A percentile compares a stretch with the other conserved stretches of the same genome.
phyloP scores from a whole-genome alignment of 2,113 vertebrate genomes.

The Macroglossus sobrinus region DNA sequence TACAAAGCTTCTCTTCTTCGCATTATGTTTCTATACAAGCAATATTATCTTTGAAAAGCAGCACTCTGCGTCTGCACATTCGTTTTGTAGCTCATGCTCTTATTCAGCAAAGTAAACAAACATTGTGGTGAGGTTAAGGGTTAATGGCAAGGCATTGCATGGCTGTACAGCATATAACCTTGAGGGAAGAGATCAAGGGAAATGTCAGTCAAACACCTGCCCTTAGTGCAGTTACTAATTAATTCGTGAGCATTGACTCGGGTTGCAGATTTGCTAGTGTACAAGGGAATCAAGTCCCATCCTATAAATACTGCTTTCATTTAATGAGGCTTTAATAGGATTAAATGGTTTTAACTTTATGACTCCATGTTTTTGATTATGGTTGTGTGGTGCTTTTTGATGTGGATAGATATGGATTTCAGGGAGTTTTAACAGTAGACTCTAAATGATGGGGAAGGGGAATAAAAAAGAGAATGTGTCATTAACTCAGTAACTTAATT shows the following conservation, averaged over 20 bases:
- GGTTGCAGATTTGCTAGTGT: slow-evolving; percentile 69
- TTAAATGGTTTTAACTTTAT: slow-evolving; percentile 75
- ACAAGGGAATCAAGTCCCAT: slow-evolving; percentile 63
- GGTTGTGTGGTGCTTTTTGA: slow-evolving; percentile 46
- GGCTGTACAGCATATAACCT: slow-evolving; percentile 58
- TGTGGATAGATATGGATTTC: slow-evolving; percentile 63
- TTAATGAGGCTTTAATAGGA: slow-evolving; percentile 78
- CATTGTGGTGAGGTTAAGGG: slow-evolving; percentile 57
- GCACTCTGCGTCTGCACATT: not conserved
- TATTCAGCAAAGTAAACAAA: slow-evolving; percentile 65
- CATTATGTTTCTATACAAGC: not conserved
- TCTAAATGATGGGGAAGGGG: not conserved
- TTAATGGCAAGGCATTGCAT: slow-evolving; percentile 70
- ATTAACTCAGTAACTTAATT: slow-evolving; percentile 34
- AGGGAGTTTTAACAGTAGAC: slow-evolving; percentile 7
- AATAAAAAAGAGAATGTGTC: not conserved
- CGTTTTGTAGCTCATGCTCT: slow-evolving; percentile 31
- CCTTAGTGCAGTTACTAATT: slow-evolving; percentile 69
- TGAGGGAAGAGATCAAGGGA: slow-evolving; percentile 70
- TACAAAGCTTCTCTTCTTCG: not conserved
- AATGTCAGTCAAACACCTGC: slow-evolving; percentile 72
- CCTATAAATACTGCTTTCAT: slow-evolving; percentile 73
- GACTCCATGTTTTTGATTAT: slow-evolving; percentile 77
- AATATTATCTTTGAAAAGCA: not conserved
- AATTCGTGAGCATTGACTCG: slow-evolving; percentile 69